Percentiles rank a stretch among this genome's conserved stretches.
phyloP scores from a whole-genome alignment of 2,888 invertebrate genomes.

The Mimumesa dahlbomi region DNA sequence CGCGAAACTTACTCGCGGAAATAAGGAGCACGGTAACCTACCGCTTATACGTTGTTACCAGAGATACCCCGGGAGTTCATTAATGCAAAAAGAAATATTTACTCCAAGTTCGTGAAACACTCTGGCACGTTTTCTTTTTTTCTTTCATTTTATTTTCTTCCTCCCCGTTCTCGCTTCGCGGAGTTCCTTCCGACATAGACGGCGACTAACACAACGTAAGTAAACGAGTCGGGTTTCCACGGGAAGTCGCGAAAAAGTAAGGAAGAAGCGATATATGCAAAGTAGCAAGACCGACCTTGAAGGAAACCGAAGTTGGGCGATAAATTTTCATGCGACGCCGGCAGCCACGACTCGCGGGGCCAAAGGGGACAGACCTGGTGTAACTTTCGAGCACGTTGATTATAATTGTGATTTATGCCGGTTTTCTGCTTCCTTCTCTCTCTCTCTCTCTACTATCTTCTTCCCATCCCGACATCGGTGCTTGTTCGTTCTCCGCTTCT shows the following conservation, averaged over 20 bases:
- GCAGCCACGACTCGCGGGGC: conserved; percentile 48
- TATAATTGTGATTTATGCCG: conserved; percentile 74
- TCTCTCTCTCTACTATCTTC: conserved; percentile 1
- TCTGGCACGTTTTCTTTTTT: conserved; percentile 12
- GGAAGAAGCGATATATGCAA: conserved; percentile 60
- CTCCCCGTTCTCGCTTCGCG: conserved; percentile 10
- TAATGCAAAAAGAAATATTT: conserved; percentile 46
- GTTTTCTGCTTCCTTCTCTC: conserved; percentile 39
- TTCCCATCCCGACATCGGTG: conserved; percentile 4
- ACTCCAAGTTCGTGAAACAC: conserved; percentile 13
- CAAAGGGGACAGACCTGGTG: conserved; percentile 63
- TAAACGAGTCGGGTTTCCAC: conserved; percentile 25
- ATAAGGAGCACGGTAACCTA: not conserved
- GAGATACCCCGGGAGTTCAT: conserved; percentile 11
- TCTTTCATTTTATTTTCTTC: no score
- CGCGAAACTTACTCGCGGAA: not conserved
- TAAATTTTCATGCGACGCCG: conserved; percentile 71
- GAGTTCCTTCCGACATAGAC: conserved; percentile 16
- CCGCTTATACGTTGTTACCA: not conserved
- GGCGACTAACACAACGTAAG: conserved; percentile 25
- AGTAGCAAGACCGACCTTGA: conserved; percentile 61
- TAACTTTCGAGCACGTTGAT: conserved; percentile 72
- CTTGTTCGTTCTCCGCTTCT: not conserved
- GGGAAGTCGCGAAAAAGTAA: conserved; percentile 55
- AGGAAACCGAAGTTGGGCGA: conserved; percentile 68